These are phyloP conservation scores for Trichogramma pretiosum DNA, from an alignment of 1,140 invertebrate genomes.

Conservation along the genomic window DNA sequence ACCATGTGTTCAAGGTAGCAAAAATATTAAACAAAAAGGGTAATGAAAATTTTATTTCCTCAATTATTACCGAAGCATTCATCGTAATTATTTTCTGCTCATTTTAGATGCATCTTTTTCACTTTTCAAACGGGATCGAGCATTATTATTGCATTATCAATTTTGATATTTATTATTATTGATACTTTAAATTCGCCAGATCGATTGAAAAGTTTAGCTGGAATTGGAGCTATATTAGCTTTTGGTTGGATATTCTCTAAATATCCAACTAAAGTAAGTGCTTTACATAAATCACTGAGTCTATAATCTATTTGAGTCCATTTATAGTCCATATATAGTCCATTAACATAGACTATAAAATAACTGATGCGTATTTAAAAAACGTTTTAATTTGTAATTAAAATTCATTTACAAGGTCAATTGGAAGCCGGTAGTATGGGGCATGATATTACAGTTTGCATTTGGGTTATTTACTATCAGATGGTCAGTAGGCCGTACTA, in stretches of 20 bases:
- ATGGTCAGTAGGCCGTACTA: constrained; percentile 65
- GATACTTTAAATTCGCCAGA: constrained; percentile 55
- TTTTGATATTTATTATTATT: constrained; percentile 52
- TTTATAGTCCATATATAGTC: too few species aligned
- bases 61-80: too few species aligned
- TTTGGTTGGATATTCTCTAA: constrained; percentile 55
- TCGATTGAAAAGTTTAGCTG: constrained; percentile 58
- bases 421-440: constrained; percentile 73
- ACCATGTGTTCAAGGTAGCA: constrained; percentile 4
- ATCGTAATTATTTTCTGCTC: too few species aligned
- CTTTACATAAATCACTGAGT: too few species aligned
- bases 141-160: too few species aligned
- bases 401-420: constrained; percentile 45
- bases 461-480: constrained; percentile 81
- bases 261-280: constrained; percentile 39
- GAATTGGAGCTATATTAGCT: constrained; percentile 48
- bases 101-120: too few species aligned
- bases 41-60: constrained; percentile 11
- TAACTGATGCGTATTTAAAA: too few species aligned
- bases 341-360: constrained; percentile 39
- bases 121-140: too few species aligned
- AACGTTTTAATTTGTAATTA: constrained; percentile 8
- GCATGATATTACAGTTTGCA: constrained; percentile 74
- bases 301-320: too few species aligned
- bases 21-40: constrained; percentile 13